phyloP scores from a whole-genome alignment of 2,888 invertebrate genomes.

The Calephelis perditalis region DNA sequence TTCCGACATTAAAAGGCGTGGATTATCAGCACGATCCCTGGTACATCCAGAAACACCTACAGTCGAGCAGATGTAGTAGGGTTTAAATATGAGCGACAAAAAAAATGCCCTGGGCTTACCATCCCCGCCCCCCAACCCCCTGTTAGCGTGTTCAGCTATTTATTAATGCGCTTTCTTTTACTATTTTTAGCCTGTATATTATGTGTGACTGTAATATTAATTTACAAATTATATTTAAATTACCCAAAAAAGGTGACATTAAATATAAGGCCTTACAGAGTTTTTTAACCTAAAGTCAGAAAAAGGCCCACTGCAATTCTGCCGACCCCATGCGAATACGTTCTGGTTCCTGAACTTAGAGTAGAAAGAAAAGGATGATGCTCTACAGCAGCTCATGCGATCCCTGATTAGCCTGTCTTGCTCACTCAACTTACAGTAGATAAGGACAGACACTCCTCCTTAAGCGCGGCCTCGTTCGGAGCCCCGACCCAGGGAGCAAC shows the following conservation, averaged over 20 bases:
- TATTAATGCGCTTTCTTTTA: neutral
- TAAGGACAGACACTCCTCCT: constrained; percentile 96
- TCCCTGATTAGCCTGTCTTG: no score
- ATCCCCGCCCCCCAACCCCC: neutral
- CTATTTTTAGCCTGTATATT: neutral
- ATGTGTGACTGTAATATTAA: neutral
- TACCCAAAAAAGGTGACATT: neutral
- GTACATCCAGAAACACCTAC: neutral
- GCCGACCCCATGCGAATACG: no score
- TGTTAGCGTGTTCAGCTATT: neutral
- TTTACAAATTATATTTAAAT: neutral
- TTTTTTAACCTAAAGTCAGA: neutral
- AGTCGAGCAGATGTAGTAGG: neutral
- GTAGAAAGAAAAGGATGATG: no score
- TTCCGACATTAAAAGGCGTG: neutral
- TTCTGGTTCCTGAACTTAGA: no score
- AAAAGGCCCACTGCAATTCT: no score
- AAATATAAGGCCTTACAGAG: neutral
- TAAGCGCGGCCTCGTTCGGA: constrained; percentile 94
- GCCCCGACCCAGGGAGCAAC: constrained; percentile 97
- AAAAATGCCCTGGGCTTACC: neutral
- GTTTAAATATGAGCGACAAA: neutral
- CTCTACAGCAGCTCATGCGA: no score
- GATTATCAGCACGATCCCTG: neutral
- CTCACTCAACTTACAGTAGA: constrained; percentile 82